A percentile compares a stretch with the other conserved stretches of the same genome.
These are phyloP conservation scores for Gastrophysa polygoni DNA, from an alignment of 2,888 invertebrate genomes.

Conservation along the genomic window DNA sequence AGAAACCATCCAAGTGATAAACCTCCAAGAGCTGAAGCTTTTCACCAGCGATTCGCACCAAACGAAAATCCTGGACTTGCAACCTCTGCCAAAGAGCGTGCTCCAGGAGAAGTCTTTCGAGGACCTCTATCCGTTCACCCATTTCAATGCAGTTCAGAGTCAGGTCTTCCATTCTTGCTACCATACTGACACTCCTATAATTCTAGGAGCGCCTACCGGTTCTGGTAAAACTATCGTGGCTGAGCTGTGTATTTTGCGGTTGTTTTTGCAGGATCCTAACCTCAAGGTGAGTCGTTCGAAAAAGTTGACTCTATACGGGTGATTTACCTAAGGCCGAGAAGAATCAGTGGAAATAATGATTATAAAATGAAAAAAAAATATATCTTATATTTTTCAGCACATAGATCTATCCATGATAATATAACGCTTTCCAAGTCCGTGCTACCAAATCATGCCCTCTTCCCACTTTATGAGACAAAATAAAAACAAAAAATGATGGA, in stretches of 20 bases:
- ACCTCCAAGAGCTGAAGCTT: slow-evolving; percentile 45
- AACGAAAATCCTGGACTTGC: slow-evolving; percentile 78
- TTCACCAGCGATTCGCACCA: slow-evolving; percentile 46
- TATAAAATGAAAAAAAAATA: too few species aligned
- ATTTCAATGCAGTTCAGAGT: slow-evolving; percentile 98
- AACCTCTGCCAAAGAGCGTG: slow-evolving; percentile 86
- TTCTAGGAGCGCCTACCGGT: slow-evolving; percentile 94
- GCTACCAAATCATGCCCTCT: too few species aligned
- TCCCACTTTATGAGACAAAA: too few species aligned
- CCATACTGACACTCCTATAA: slow-evolving; percentile 90
- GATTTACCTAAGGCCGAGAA: slow-evolving; percentile 97
- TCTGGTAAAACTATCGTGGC: slow-evolving; percentile 99
- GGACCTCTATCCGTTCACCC: slow-evolving; percentile 84
- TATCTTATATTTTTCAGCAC: too few species aligned
- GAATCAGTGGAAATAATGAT: too few species aligned
- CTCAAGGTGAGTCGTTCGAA: slow-evolving; percentile 66
- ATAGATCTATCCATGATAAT: too few species aligned
- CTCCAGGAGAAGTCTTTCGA: slow-evolving; percentile 80
- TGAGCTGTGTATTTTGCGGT: slow-evolving; percentile 94
- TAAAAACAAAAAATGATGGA: too few species aligned
- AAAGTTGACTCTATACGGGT: slow-evolving; percentile 61
- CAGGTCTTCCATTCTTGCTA: slow-evolving; percentile 97
- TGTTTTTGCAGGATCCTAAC: slow-evolving; percentile 80
- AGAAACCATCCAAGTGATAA: slow-evolving; percentile 61
- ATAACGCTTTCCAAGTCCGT: too few species aligned